Percentiles rank a stretch among this genome's conserved stretches.
phyloP scores from a whole-genome alignment of 2,797 vertebrate genomes.

The Ispidina lecontei region DNA sequence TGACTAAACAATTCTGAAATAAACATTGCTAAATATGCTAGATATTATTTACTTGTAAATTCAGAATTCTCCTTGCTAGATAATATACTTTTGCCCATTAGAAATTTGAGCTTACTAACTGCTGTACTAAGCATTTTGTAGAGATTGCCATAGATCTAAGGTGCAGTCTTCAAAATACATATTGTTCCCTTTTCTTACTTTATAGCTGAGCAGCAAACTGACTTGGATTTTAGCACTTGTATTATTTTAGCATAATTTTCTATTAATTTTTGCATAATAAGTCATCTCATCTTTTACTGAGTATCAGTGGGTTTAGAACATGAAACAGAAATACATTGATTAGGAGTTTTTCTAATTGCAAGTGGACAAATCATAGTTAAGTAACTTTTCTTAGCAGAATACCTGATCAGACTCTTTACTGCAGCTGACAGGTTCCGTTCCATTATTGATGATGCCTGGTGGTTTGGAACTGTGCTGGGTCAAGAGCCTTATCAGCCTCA shows the following conservation, averaged over 20 bases:
- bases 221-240: not conserved
- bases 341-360: not conserved
- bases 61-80: not conserved
- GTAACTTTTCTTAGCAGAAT: not conserved
- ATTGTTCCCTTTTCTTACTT: not conserved
- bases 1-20: not conserved
- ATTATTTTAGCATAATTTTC: not conserved
- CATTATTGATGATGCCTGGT: conserved; percentile 98
- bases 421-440: conserved; percentile 93
- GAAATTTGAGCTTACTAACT: not conserved
- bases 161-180: not conserved
- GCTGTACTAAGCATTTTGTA: not conserved
- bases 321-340: not conserved
- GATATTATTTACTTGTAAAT: not conserved
- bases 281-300: not conserved
- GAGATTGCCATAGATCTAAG: not conserved
- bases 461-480: conserved; percentile 95
- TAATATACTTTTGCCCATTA: not conserved
- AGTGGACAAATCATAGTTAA: not conserved
- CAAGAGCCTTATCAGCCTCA: conserved; percentile 94
- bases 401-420: not conserved
- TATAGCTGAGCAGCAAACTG: not conserved
- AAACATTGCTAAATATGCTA: not conserved
- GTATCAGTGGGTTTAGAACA: not conserved
- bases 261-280: not conserved